These are phyloP conservation scores for Micropoecilia bifurca DNA, from an alignment of 2,797 vertebrate species.

Conservation along the genomic window DNA sequence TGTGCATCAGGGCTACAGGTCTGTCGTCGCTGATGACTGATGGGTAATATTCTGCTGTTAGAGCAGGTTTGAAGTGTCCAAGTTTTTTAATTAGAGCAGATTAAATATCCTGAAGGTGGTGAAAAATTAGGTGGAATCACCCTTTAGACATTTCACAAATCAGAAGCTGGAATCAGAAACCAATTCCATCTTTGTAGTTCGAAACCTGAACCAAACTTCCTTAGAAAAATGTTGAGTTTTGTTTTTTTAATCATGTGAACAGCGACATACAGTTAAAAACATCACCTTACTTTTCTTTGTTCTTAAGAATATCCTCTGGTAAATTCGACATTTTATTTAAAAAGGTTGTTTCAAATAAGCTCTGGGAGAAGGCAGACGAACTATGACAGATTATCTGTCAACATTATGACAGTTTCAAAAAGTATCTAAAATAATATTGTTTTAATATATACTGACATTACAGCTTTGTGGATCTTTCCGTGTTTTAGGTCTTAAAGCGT, in stretches of 20 bases:
- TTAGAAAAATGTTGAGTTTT: not conserved
- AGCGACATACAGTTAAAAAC: not conserved
- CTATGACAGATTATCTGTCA: no score
- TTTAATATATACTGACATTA: not conserved
- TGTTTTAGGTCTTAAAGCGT: constrained; percentile 7
- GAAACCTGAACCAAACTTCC: not conserved
- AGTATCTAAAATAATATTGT: not conserved
- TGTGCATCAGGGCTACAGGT: no score
- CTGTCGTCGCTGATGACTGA: no score
- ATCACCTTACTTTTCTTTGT: rapidly evolving
- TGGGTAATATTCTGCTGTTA: no score
- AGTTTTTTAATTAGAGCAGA: no score
- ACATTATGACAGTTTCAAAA: not conserved
- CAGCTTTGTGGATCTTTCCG: not conserved
- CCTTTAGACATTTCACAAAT: no score
- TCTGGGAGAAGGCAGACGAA: no score
- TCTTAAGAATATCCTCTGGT: not conserved
- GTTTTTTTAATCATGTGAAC: not conserved
- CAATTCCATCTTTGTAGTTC: not conserved
- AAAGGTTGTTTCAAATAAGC: no score
- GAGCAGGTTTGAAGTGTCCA: no score
- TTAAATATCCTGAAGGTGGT: no score
- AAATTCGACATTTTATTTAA: constrained; percentile 1
- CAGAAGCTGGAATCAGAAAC: no score
- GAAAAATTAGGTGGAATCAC: no score